A percentile compares a stretch with the other conserved stretches of the same genome.
phyloP scores from a whole-genome alignment of 2,888 invertebrate genomes.

The Agriopis aurantiaria region DNA sequence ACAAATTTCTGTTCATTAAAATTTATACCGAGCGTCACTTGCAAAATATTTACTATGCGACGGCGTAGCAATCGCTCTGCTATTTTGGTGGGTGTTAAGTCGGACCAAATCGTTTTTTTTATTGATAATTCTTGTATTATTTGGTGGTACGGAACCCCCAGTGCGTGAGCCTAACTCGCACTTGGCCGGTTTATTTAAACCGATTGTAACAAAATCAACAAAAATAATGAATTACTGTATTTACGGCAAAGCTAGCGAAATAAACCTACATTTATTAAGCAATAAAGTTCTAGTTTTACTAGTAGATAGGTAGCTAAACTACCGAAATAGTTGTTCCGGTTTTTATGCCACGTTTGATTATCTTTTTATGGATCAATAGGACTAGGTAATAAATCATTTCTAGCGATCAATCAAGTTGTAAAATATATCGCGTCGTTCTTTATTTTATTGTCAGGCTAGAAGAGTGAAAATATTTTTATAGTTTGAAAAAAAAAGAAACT shows the following conservation, averaged over 20 bases:
- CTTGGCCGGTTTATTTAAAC: too few relatives aligned
- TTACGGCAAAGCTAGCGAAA: constrained; percentile 17
- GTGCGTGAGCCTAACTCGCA: too few relatives aligned
- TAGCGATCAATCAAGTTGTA: constrained; percentile 28
- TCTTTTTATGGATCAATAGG: constrained; percentile 31
- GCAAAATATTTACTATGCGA: too few relatives aligned
- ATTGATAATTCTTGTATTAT: too few relatives aligned
- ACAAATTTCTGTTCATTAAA: too few relatives aligned
- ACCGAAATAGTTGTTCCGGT: constrained; percentile 23
- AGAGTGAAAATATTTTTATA: not conserved
- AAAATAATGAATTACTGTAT: constrained; percentile 4
- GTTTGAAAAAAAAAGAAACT: too few relatives aligned
- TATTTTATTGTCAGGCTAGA: constrained; percentile 18
- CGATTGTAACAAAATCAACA: too few relatives aligned
- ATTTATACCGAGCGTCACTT: too few relatives aligned
- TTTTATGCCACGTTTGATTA: constrained; percentile 36
- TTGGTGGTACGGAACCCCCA: too few relatives aligned
- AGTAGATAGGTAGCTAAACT: constrained; percentile 12
- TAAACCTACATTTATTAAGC: constrained; percentile 17
- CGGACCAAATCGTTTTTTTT: too few relatives aligned
- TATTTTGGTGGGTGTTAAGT: too few relatives aligned
- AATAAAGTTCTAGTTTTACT: constrained; percentile 20
- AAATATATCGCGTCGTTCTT: constrained; percentile 20
- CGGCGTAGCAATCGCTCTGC: too few relatives aligned
- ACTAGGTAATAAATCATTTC: constrained; percentile 28